phyloP scores from a whole-genome alignment of 2,797 vertebrate species.

The Chaunax sp. region DNA sequence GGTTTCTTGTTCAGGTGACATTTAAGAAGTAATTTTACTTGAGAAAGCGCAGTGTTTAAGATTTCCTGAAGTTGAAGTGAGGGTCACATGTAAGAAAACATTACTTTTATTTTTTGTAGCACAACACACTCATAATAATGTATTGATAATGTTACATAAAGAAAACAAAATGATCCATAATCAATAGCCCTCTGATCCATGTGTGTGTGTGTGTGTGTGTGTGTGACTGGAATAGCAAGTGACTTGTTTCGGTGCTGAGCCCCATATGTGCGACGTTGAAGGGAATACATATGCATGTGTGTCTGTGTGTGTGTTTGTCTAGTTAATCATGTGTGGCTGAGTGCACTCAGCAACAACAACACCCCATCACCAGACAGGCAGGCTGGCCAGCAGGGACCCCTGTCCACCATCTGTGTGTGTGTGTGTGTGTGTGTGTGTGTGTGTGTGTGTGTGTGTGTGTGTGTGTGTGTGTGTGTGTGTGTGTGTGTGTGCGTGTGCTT shows the following conservation, averaged over 20 bases:
- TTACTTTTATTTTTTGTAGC: neutral
- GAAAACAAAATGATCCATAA: slow-evolving; percentile 39
- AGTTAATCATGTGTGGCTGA: slow-evolving; percentile 80
- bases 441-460: slow-evolving; percentile 1
- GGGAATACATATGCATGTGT: slow-evolving; percentile 54
- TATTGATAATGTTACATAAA: slow-evolving; percentile 31
- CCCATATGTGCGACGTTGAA: slow-evolving; percentile 73
- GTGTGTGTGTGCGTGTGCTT: slow-evolving; percentile 10
- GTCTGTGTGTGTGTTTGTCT: slow-evolving; percentile 61
- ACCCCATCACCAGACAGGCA: slow-evolving; percentile 78
- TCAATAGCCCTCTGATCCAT: slow-evolving; percentile 44
- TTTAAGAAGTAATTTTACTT: no score
- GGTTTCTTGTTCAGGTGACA: no score
- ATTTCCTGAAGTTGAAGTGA: neutral
- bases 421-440: slow-evolving; percentile 26
- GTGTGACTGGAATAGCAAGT: slow-evolving; percentile 75
- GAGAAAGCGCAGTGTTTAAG: no score
- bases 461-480: slow-evolving; percentile 62
- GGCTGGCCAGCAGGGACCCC: slow-evolving; percentile 75
- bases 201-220: slow-evolving; percentile 36
- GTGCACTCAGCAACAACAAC: slow-evolving; percentile 79
- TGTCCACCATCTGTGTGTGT: slow-evolving; percentile 80
- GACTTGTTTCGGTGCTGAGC: slow-evolving; percentile 78
- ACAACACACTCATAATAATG: neutral
- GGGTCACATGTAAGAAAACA: neutral